A percentile compares a stretch with the other conserved stretches of the same genome.
These are phyloP conservation scores for Pseudopipra pipra DNA, from an alignment of 2,113 vertebrate genomes.

Conservation along the genomic window DNA sequence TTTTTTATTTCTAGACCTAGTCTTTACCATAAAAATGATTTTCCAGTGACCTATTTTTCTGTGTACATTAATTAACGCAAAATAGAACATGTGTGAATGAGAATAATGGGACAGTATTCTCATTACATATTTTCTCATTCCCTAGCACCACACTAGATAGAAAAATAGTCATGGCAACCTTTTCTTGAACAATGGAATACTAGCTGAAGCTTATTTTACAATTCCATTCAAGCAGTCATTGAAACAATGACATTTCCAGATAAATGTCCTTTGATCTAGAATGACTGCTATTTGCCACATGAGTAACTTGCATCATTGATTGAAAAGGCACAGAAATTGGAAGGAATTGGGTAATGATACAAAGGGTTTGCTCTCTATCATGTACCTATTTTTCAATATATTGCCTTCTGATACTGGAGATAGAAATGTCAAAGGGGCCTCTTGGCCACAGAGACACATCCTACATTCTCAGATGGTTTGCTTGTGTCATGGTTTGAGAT, in stretches of 20 bases:
- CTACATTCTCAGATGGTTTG: neutral
- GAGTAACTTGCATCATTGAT: neutral
- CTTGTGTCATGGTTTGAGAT: too few species aligned
- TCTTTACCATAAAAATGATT: neutral
- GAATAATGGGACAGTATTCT: neutral
- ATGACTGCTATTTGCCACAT: neutral
- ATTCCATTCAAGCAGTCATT: neutral
- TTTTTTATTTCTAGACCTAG: neutral
- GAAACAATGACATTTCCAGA: neutral
- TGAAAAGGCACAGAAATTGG: neutral
- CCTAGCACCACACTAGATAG: neutral
- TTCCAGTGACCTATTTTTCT: neutral
- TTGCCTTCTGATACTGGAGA: neutral
- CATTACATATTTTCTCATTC: neutral
- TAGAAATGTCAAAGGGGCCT: neutral
- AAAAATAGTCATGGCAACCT: neutral
- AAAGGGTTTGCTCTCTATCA: neutral
- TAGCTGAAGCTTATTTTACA: neutral
- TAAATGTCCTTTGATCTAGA: neutral
- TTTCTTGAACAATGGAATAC: neutral
- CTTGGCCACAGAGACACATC: neutral
- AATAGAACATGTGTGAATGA: neutral
- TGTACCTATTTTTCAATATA: neutral
- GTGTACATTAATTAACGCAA: neutral
- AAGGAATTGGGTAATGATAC: neutral